A percentile compares a stretch with the other conserved stretches of the same genome.
Conservation (phyloP, 2,113 vertebrate genomes). For the Atherinomorus stipes region DNA sequence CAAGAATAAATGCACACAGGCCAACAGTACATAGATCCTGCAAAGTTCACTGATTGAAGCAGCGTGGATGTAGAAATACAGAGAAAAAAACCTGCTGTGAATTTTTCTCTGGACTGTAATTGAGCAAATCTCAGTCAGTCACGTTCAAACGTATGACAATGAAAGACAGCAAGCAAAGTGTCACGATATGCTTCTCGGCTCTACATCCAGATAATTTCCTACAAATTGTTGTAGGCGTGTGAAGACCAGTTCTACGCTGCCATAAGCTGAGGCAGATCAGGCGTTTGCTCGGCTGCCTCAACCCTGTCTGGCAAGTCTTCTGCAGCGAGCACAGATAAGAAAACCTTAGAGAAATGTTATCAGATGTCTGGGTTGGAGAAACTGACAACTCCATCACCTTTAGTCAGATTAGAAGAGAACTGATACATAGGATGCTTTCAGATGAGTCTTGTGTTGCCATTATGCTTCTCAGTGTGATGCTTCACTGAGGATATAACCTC, state of each 20-base stretch:
- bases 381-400: slow-evolving; percentile 54
- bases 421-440: slow-evolving; percentile 14
- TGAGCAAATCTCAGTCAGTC: slow-evolving; percentile 6
- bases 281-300: slow-evolving; percentile 4
- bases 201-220: slow-evolving; percentile 4
- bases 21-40: neutral
- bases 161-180: neutral
- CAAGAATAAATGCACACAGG: neutral
- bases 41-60: slow-evolving; percentile 3
- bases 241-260: slow-evolving; percentile 7
- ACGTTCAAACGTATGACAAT: neutral
- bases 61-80: neutral
- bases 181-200: neutral
- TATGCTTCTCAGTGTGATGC: slow-evolving; percentile 14
- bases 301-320: slow-evolving; percentile 38
- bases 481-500: neutral
- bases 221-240: neutral
- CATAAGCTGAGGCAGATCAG: slow-evolving; percentile 1
- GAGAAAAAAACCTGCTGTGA: neutral
- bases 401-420: slow-evolving; percentile 13
- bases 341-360: slow-evolving; percentile 47
- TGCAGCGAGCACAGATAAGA: slow-evolving; percentile 47
- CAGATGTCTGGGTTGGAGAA: slow-evolving; percentile 41
- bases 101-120: neutral
- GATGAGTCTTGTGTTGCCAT: slow-evolving; percentile 14